Base-by-base conservation (phyloP, 2,797 vertebrate genomes). In the Paedocypris micromegethes region DNA sequence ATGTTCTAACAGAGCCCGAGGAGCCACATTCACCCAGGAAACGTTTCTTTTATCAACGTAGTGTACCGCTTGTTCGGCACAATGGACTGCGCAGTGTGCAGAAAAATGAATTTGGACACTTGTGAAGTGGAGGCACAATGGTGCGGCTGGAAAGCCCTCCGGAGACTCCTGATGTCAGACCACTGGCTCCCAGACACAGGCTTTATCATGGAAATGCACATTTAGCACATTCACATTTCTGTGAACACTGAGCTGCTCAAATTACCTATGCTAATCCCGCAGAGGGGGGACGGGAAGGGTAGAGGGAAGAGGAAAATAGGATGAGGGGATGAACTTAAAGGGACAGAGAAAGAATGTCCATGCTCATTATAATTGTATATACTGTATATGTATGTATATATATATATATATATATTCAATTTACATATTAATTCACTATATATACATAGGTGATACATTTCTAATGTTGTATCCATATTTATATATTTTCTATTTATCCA, bases 201-300 rank as follows among this genome's bases (percentile, higher is more conserved):
- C 60, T 72, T 73, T 67, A 66, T 72, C 54, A 60, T 67, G 67
- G 76, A 75, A 66, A 70, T 75, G 58, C 58, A 61, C 70, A 69
- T 54, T 67, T 63, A 71, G 54, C 54, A 49, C 58, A 70, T 67
- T 68, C 59, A 71, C 67, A 68, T 70, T 55, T 64, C 65, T 66
- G 7, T 56, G 53, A 64, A 72, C 65, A 53, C 54, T 66, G 72
- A 39, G 60, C 39, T 9, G 55, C 43, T 38, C 64, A 68, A 52
- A 72, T 72, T 72, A 65, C 46, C 61, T 67, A 75, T 70, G 70
- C 70, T 73, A 70, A 75, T 70, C 66, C 63, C 42, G 64, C 9
- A 39, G 51, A 9, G 6, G 52, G 54, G 39, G 53, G 65, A 9
- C 44, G 23, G 62, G 46, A 41, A 54, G 45, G 9, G 41, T 59